Base-by-base conservation (phyloP, 2,797 vertebrate species). In the Hemibagrus guttatus region DNA sequence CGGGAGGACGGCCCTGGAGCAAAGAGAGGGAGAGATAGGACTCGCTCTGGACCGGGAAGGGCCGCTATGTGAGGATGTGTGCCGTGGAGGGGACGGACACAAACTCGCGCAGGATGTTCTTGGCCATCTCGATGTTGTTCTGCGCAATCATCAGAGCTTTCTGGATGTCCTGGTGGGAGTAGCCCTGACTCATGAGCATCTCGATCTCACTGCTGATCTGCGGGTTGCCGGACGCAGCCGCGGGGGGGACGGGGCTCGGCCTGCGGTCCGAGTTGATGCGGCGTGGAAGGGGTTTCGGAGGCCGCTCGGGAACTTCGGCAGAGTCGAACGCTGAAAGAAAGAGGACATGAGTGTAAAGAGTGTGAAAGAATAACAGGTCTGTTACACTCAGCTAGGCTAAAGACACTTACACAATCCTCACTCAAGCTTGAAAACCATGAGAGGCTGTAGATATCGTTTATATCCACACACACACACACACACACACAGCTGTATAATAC, bases 111-210 rank as follows among this genome's bases (percentile, higher is more conserved):
- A 99, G 96, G 89, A 99, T 99, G 80, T 99, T 98, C 94, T 98
- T 99, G 93, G 98, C 98, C 98, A 99, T 99, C 93, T 99, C 98
- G 0, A 99, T 94, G 94, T 99, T 99, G 96, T 99, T 99, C 93
- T 98, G 98, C 92, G 98, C 98, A 88, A 99, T 99, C 95, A 98
- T 92, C 94, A 99, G 95, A 26, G 98, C 98, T 93, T 99, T 99
- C 96, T 99, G 98, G 92, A 99, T 99, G 96, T 99, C 98, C 96
- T 99, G 98, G 93, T 97, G 96, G 75, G 98, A 98, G 94, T 99
- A 99, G 79, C 98, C 98, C 95, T 99, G 97, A 94, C 96, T 99
- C 97, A 99, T 94, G 87, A 99, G 97, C 88, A 93, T 96, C 94
- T 99, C 97, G 0, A 99, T 98, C 95, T 99, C 98, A 0, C 96